Conservation (phyloP, 1,140 invertebrate species). For the Manduca sexta region DNA sequence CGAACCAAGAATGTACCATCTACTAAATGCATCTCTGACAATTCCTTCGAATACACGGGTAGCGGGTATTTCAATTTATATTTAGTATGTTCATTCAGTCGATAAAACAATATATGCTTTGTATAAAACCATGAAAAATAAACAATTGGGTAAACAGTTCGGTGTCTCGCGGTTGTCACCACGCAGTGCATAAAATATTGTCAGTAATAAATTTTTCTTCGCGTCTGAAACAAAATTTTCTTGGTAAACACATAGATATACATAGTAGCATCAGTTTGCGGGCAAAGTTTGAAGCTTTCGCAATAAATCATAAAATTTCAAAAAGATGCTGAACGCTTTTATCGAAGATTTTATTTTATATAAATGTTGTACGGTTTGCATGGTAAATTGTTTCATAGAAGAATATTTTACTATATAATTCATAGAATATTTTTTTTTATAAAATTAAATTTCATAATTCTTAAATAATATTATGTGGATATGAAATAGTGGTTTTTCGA, state of each 20-base stretch:
- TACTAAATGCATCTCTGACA: no score
- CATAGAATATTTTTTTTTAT: no score
- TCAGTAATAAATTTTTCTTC: slow-evolving; percentile 11
- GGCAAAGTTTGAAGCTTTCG: slow-evolving; percentile 1
- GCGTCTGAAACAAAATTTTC: slow-evolving; percentile 2
- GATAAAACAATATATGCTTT: no score
- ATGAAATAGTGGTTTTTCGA: no score
- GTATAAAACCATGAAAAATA: neutral
- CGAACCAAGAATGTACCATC: no score
- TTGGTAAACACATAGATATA: neutral
- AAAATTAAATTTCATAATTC: no score
- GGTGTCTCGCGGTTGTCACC: slow-evolving; percentile 1
- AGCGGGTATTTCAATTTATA: no score
- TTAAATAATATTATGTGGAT: no score
- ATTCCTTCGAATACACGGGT: no score
- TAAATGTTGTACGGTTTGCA: neutral
- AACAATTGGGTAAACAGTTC: neutral
- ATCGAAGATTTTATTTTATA: neutral
- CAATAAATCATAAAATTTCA: slow-evolving; percentile 3
- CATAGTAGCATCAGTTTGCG: slow-evolving; percentile 1
- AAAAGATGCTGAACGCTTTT: neutral
- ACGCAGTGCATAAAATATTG: slow-evolving; percentile 1
- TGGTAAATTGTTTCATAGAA: no score
- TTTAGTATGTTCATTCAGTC: no score
- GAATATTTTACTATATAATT: no score